Evolutionary conservation across 1,140 invertebrate species (phyloP).

Genomic region (Leptopilina boulardi): DNA sequence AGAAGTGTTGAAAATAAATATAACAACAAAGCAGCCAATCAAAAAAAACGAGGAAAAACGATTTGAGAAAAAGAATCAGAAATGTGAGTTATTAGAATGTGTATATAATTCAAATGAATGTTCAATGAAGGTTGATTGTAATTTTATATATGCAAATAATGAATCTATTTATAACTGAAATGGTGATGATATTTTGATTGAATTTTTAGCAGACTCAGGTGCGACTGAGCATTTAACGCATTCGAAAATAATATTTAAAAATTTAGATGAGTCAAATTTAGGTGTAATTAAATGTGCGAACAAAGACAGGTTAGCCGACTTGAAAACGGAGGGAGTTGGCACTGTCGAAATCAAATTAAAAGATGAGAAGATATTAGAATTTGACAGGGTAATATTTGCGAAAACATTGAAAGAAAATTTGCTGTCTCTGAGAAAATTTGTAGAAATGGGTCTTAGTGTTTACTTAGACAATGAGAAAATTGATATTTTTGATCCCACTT

Average conservation of each 20-base stretch:
- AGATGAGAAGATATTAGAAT: background rate
- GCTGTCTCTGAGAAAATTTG: background rate
- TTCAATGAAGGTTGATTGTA: too few species aligned
- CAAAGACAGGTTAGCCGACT: constrained; percentile 29
- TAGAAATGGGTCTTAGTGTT: background rate
- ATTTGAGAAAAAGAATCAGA: constrained; percentile 11
- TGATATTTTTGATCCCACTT: background rate
- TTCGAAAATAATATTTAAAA: constrained; percentile 34
- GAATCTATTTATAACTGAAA: background rate
- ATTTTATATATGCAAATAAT: background rate
- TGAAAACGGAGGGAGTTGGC: constrained; percentile 38
- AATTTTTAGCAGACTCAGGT: constrained; percentile 39
- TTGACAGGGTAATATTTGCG: background rate
- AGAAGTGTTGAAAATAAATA: too few species aligned
- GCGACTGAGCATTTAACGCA: constrained; percentile 40
- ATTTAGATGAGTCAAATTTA: constrained; percentile 17
- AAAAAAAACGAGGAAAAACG: too few species aligned
- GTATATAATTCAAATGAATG: too few species aligned
- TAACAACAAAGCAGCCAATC: too few species aligned
- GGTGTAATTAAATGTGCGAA: constrained; percentile 44
- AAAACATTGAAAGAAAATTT: background rate
- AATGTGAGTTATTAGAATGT: background rate
- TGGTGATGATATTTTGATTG: background rate
- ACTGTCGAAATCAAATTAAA: background rate
- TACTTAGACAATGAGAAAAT: background rate